phyloP scores from a whole-genome alignment of 2,888 invertebrate genomes.

The Chrysolina oricalcia region DNA sequence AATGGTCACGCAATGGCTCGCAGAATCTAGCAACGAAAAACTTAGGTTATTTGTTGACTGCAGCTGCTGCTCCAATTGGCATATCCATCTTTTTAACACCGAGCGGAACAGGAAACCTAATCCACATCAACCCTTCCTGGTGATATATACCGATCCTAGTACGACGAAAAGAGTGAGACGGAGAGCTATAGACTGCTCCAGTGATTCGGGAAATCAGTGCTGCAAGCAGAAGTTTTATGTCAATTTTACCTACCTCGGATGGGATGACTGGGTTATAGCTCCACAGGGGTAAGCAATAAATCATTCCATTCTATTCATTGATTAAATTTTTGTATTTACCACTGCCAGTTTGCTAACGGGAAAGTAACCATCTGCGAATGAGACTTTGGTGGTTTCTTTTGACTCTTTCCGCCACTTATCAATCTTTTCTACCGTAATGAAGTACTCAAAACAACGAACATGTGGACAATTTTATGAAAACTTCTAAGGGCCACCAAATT shows the following conservation, averaged over 20 bases:
- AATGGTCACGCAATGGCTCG: constrained; percentile 85
- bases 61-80: constrained; percentile 87
- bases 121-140: constrained; percentile 86
- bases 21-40: constrained; percentile 72
- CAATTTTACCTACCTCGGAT: constrained; percentile 91
- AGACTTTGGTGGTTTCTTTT: too few species aligned
- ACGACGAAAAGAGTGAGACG: constrained; percentile 82
- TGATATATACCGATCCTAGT: constrained; percentile 84
- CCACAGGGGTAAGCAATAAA: constrained; percentile 61
- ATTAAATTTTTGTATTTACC: too few species aligned
- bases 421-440: too few species aligned
- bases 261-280: constrained; percentile 94
- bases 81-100: constrained; percentile 76
- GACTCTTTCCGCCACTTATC: too few species aligned
- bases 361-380: too few species aligned
- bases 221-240: constrained; percentile 94
- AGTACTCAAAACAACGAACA: too few species aligned
- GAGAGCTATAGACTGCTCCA: constrained; percentile 88
- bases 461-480: too few species aligned
- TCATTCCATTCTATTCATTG: neutral
- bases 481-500: too few species aligned
- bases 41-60: constrained; percentile 89
- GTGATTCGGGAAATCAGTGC: constrained; percentile 76
- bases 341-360: too few species aligned
- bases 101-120: constrained; percentile 70